These are phyloP conservation scores for Drosophila nikananu DNA, from an alignment of 1,140 invertebrate genomes.

Conservation along the genomic window DNA sequence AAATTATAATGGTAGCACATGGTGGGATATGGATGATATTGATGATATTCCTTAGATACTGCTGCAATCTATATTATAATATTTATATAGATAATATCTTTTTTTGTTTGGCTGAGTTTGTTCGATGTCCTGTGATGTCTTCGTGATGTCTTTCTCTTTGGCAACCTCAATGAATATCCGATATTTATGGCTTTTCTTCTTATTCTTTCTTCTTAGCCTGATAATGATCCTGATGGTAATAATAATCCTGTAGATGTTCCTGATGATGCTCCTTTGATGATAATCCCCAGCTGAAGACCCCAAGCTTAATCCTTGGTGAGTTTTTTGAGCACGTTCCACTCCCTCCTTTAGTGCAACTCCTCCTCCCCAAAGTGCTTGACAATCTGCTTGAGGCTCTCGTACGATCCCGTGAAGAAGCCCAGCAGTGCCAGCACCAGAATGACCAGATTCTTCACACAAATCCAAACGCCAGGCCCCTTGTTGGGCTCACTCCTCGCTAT, in stretches of 20 bases:
- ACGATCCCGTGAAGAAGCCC: conserved; percentile 91
- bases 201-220: not conserved
- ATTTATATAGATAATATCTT: not conserved
- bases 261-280: not conserved
- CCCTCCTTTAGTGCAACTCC: conserved; percentile 28
- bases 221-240: too few relatives aligned
- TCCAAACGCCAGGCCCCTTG: conserved; percentile 83
- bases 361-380: conserved; percentile 82
- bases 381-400: conserved; percentile 89
- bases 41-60: conserved; percentile 1
- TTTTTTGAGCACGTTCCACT: not conserved
- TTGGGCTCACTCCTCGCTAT: conserved; percentile 87
- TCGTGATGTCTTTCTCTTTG: conserved; percentile 2
- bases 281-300: not conserved
- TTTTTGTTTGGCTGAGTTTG: not conserved
- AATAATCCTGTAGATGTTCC: too few relatives aligned
- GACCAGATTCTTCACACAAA: conserved; percentile 87
- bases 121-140: not conserved
- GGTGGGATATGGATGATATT: not conserved
- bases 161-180: not conserved
- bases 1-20: not conserved
- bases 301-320: not conserved
- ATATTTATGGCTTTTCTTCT: not conserved
- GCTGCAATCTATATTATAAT: not conserved
- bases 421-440: conserved; percentile 89